Conservation (phyloP, 1,140 invertebrate genomes). For the Ooceraea biroi region DNA sequence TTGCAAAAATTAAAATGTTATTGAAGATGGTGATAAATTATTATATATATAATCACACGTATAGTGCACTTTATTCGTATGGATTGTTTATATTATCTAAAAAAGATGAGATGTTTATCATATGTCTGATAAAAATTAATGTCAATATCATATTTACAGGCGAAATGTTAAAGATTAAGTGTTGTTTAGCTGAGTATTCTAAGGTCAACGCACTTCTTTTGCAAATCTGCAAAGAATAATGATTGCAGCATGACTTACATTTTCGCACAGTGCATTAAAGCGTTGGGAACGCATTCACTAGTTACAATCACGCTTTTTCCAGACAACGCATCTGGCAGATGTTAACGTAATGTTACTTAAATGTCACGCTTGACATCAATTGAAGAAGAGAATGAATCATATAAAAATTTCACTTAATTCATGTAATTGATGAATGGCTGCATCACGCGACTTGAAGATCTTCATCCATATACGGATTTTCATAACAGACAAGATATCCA, state of each 20-base stretch:
- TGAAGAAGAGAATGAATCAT: not conserved
- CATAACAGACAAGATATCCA: too few species aligned
- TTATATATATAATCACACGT: not conserved
- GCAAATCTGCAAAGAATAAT: not conserved
- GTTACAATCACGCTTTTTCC: not conserved
- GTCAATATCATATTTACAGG: too few species aligned
- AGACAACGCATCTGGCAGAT: not conserved
- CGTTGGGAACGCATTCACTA: not conserved
- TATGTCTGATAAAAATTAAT: too few species aligned
- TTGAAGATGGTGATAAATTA: not conserved
- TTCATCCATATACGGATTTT: too few species aligned
- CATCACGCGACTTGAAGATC: not conserved
- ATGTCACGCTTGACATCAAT: not conserved
- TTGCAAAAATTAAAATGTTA: not conserved
- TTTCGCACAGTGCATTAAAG: not conserved
- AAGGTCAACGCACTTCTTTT: constrained; percentile 1
- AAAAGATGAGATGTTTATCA: too few species aligned
- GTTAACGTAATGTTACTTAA: not conserved
- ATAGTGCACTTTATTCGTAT: too few species aligned
- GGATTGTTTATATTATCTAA: too few species aligned
- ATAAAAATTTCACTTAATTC: not conserved
- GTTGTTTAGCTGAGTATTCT: not conserved
- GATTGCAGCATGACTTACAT: constrained; percentile 28
- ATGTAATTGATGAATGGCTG: not conserved
- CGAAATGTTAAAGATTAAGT: too few species aligned